Percentiles rank a stretch among this genome's conserved stretches.
Conservation (phyloP, 2,113 vertebrate genomes). For the Tamias sibiricus region DNA sequence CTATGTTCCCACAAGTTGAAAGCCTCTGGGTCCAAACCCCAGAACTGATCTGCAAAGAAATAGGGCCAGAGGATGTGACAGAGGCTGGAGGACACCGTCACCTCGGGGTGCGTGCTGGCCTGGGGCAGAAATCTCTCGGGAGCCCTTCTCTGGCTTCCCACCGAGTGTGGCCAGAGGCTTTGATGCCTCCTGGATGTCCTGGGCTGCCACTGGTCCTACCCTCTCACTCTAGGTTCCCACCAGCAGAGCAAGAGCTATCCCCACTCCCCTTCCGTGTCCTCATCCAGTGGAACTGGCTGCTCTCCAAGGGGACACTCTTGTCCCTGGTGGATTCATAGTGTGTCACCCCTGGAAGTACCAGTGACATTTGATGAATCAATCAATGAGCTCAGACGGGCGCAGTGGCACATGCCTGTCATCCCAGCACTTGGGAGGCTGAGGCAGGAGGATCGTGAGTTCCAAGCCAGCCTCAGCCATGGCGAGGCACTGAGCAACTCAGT, state of each 20-base stretch:
- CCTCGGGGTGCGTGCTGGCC: neutral
- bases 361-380: neutral
- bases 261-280: neutral
- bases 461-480: no score
- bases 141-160: neutral
- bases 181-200: neutral
- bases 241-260: neutral
- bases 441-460: no score
- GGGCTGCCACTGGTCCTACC: accelerated
- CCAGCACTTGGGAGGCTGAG: no score
- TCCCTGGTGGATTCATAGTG: neutral
- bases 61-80: conserved; percentile 13
- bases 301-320: neutral
- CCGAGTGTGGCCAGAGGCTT: neutral
- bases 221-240: accelerated
- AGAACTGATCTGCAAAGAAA: conserved; percentile 27
- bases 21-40: neutral
- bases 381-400: no score
- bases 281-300: neutral
- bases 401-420: no score
- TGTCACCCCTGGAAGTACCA: neutral
- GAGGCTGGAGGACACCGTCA: neutral
- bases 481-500: no score
- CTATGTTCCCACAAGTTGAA: neutral
- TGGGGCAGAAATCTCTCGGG: neutral